These are phyloP conservation scores for Pangasius macronema DNA, from an alignment of 2,797 vertebrate genomes.

Conservation along the genomic window DNA sequence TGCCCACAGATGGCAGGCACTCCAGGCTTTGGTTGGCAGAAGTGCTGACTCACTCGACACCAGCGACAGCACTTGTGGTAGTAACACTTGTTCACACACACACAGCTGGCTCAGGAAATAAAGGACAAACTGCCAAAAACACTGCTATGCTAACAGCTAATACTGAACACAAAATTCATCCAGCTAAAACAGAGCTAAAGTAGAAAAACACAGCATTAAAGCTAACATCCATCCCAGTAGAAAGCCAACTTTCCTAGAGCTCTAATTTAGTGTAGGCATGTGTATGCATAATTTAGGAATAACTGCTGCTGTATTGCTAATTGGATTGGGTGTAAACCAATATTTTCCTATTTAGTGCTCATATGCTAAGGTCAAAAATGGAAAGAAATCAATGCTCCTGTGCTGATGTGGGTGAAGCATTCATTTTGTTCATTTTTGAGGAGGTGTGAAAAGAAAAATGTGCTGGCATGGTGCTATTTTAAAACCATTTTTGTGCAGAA, in stretches of 20 bases:
- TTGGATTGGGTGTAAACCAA: neutral
- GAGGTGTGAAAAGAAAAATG: neutral
- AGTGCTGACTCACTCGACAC: conserved; percentile 56
- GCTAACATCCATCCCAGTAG: neutral
- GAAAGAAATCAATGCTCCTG: neutral
- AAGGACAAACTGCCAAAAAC: conserved; percentile 35
- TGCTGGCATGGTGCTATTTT: neutral
- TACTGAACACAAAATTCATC: conserved; percentile 20
- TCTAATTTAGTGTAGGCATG: neutral
- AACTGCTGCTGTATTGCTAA: neutral
- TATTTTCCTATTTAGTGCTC: neutral
- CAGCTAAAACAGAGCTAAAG: conserved; percentile 1
- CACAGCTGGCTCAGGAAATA: conserved; percentile 39
- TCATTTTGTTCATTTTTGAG: neutral
- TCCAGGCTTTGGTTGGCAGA: conserved; percentile 36
- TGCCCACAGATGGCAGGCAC: conserved; percentile 35
- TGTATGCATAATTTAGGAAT: neutral
- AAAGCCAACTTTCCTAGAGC: neutral
- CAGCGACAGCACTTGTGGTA: conserved; percentile 44
- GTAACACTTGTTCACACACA: conserved; percentile 46
- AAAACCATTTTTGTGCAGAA: neutral
- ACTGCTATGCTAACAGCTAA: conserved; percentile 2
- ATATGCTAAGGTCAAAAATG: neutral
- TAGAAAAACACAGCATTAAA: neutral
- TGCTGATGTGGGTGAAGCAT: neutral